Evolutionary conservation across 2,888 invertebrate species (phyloP).

Genomic region (Argyra leucocephala): DNA sequence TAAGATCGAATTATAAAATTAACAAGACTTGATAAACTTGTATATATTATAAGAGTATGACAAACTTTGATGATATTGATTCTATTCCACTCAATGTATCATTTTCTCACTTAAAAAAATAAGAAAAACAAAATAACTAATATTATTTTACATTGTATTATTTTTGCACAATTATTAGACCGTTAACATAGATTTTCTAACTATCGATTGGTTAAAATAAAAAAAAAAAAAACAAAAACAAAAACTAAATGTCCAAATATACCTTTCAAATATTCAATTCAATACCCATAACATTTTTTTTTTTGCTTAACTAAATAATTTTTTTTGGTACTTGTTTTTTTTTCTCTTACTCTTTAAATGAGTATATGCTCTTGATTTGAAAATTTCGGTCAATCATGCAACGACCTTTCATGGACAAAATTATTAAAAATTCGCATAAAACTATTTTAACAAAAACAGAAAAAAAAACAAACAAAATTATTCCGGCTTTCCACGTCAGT

Average conservation of each 20-base stretch:
- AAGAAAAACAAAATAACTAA: no score
- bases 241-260: neutral
- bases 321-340: neutral
- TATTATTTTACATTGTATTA: no score
- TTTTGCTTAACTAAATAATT: neutral
- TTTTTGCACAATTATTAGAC: neutral
- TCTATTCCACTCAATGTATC: neutral
- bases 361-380: conserved; percentile 1
- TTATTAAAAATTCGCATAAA: neutral
- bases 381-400: neutral
- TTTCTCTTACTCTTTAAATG: neutral
- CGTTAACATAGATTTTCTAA: neutral
- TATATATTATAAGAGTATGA: no score
- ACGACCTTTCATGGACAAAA: neutral
- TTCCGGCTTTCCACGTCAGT: neutral
- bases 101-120: neutral
- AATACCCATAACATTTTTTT: no score
- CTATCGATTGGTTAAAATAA: no score
- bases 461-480: neutral
- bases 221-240: no score
- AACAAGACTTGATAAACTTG: no score
- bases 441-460: no score
- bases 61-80: no score
- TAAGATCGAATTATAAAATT: no score
- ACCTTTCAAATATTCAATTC: neutral